phyloP scores from a whole-genome alignment of 2,797 vertebrate species.

The Borostomias antarcticus region DNA sequence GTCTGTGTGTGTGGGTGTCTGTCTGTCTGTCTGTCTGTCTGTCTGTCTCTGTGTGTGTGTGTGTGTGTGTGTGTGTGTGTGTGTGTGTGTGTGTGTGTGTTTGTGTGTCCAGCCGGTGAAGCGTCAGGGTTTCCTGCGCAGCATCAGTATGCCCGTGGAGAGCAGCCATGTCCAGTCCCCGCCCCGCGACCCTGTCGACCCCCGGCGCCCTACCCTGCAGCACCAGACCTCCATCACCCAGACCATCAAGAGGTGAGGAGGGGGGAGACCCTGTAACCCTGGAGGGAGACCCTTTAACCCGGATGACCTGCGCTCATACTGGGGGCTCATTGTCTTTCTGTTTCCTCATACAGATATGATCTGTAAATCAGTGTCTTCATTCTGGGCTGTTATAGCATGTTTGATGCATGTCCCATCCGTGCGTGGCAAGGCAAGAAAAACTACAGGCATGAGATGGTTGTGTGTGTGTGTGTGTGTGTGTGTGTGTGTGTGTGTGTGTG shows the following conservation, averaged over 20 bases:
- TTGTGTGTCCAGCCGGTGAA: slow-evolving; percentile 75
- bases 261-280: background rate
- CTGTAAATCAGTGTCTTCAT: background rate
- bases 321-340: too few species aligned
- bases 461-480: background rate
- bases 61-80: background rate
- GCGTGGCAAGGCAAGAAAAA: background rate
- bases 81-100: background rate
- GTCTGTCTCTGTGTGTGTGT: background rate
- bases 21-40: background rate
- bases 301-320: background rate
- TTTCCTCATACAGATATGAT: too few species aligned
- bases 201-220: slow-evolving; percentile 82
- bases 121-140: slow-evolving; percentile 90
- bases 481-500: background rate
- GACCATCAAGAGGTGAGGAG: slow-evolving; percentile 97
- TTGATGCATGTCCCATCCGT: background rate
- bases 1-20: background rate
- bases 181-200: slow-evolving; percentile 76
- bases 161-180: slow-evolving; percentile 83
- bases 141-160: slow-evolving; percentile 94
- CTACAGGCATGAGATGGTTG: background rate
- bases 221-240: slow-evolving; percentile 97
- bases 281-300: background rate
- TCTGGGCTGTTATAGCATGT: background rate